phyloP scores from a whole-genome alignment of 2,888 invertebrate genomes.

The Apodemia zela region DNA sequence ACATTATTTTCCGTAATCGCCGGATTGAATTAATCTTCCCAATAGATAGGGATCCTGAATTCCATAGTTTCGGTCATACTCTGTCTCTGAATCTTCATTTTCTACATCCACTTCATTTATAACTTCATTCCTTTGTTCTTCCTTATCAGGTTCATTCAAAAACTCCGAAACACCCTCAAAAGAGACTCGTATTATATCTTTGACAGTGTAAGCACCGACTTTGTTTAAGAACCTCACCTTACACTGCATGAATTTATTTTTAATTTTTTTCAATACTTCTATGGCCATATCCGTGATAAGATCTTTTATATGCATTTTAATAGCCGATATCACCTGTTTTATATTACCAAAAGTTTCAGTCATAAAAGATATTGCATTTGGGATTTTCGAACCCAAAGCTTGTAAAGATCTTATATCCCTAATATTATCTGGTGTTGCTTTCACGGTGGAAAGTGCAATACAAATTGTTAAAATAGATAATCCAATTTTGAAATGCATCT shows the following conservation, averaged over 20 bases:
- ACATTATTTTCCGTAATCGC: neutral
- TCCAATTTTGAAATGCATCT: slow-evolving; percentile 34
- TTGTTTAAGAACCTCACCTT: slow-evolving; percentile 48
- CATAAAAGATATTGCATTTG: slow-evolving; percentile 24
- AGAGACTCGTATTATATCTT: slow-evolving; percentile 44
- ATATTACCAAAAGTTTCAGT: slow-evolving; percentile 36
- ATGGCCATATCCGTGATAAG: slow-evolving; percentile 43
- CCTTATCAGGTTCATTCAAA: slow-evolving; percentile 35
- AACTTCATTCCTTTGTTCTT: slow-evolving; percentile 22
- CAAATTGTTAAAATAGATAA: slow-evolving; percentile 20
- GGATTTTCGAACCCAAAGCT: slow-evolving; percentile 16
- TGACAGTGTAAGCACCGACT: slow-evolving; percentile 44
- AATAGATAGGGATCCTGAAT: slow-evolving; percentile 24
- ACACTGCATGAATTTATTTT: slow-evolving; percentile 37
- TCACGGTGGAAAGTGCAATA: slow-evolving; percentile 12
- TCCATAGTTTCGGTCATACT: slow-evolving; percentile 16
- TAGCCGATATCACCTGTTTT: slow-evolving; percentile 36
- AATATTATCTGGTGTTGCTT: slow-evolving; percentile 17
- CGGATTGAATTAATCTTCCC: slow-evolving; percentile 25
- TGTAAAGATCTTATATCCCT: slow-evolving; percentile 24
- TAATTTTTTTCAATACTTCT: slow-evolving; percentile 39
- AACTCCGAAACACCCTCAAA: slow-evolving; percentile 47
- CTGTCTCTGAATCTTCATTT: neutral
- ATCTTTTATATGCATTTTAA: slow-evolving; percentile 47
- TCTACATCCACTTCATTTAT: slow-evolving; percentile 15